Conservation (phyloP, 2,797 vertebrate species). For the Sebastes matsubarae region DNA sequence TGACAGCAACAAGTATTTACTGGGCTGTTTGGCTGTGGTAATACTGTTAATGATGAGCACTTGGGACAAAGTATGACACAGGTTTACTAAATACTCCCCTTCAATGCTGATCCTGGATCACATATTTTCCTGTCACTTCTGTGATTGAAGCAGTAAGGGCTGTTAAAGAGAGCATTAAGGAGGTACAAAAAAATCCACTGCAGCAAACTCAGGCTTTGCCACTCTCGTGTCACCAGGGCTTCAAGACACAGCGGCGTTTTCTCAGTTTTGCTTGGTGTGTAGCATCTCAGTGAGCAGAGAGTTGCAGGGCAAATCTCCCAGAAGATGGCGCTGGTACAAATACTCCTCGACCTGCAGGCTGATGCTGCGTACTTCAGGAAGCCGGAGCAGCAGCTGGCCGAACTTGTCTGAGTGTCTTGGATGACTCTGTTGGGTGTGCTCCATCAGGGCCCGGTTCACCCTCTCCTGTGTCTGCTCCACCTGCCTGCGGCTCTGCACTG, state of each 20-base stretch:
- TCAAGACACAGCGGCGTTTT: background rate
- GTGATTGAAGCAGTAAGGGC: background rate
- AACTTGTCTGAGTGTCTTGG: constrained; percentile 85
- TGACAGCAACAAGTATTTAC: background rate
- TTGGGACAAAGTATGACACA: background rate
- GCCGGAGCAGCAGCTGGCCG: constrained; percentile 84
- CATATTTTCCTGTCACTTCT: background rate
- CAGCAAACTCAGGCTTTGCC: background rate
- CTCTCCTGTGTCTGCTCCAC: constrained; percentile 85
- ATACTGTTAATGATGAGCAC: constrained; percentile 48
- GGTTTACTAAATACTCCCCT: background rate
- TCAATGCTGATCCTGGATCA: background rate
- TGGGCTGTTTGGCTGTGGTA: constrained; percentile 28
- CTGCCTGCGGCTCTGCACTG: constrained; percentile 78
- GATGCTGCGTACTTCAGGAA: constrained; percentile 87
- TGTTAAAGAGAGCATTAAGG: background rate
- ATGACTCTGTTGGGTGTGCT: constrained; percentile 80
- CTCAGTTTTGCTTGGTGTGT: constrained; percentile 83
- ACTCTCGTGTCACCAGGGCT: background rate
- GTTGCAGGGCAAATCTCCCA: constrained; percentile 88
- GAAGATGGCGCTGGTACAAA: constrained; percentile 86
- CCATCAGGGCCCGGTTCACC: constrained; percentile 86
- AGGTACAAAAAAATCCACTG: background rate
- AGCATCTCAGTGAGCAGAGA: constrained; percentile 87
- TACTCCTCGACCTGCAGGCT: constrained; percentile 87